Evolutionary conservation across 2,113 vertebrate genomes (phyloP).

Genomic region (Leptosomus discolor): DNA sequence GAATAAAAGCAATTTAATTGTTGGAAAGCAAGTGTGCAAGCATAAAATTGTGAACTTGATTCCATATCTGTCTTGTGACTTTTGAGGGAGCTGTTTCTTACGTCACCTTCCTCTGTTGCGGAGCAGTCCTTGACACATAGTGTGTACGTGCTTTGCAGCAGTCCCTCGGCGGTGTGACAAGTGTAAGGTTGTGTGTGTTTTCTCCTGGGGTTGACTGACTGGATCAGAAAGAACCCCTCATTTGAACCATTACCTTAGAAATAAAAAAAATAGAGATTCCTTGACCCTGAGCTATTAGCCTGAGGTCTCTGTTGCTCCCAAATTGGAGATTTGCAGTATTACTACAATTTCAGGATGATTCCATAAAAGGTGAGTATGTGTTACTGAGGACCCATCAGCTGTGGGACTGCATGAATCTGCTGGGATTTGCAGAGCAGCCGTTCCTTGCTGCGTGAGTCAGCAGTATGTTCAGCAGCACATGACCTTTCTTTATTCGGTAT

Average conservation of each 20-base stretch:
- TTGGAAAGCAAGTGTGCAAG: neutral
- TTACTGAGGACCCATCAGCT: rapidly evolving
- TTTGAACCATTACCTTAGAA: neutral
- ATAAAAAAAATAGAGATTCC: neutral
- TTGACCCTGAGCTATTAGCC: neutral
- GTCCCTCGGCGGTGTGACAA: neutral
- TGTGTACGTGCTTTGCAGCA: neutral
- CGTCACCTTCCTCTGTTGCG: rapidly evolving
- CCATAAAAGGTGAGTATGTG: neutral
- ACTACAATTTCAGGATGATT: neutral
- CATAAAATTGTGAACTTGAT: neutral
- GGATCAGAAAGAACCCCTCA: neutral
- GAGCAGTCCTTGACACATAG: neutral
- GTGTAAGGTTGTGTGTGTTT: neutral
- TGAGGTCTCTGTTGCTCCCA: neutral
- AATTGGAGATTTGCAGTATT: neutral
- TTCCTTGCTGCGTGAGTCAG: neutral
- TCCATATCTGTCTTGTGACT: neutral
- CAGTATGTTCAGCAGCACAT: neutral
- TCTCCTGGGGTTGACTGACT: neutral
- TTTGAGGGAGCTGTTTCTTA: neutral
- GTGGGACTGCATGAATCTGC: neutral
- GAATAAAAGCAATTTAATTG: neutral
- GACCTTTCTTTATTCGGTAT: neutral
- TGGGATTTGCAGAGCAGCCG: neutral